These are phyloP conservation scores for Tautogolabrus adspersus DNA, from an alignment of 2,113 vertebrate genomes.

Conservation along the genomic window DNA sequence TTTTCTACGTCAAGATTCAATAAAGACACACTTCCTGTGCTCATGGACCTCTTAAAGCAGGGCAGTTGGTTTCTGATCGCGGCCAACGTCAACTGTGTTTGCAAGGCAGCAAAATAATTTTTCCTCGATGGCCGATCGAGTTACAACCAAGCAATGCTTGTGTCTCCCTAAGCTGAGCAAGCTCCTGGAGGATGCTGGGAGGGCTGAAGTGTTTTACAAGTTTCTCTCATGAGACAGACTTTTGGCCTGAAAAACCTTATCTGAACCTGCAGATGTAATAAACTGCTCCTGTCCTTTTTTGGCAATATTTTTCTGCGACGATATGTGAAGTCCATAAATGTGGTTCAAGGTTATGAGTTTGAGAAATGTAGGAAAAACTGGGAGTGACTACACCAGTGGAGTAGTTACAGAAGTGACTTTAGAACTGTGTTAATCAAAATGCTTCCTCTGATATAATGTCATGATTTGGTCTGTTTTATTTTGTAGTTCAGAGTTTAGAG, in stretches of 20 bases:
- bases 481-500: too few species aligned
- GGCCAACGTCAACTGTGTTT: constrained; percentile 63
- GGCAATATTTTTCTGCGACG: neutral
- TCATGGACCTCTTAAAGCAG: constrained; percentile 51
- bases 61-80: constrained; percentile 60
- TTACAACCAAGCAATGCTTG: constrained; percentile 49
- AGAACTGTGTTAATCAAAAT: neutral
- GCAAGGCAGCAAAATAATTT: constrained; percentile 65
- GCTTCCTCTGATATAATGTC: neutral
- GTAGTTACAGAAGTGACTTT: too few species aligned
- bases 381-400: constrained; percentile 2
- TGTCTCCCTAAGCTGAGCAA: constrained; percentile 29
- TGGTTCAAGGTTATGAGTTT: neutral
- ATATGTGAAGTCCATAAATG: constrained; percentile 23
- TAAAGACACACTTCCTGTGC: constrained; percentile 61
- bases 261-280: constrained; percentile 34
- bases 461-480: too few species aligned
- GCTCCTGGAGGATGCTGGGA: constrained; percentile 53
- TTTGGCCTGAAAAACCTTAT: constrained; percentile 34
- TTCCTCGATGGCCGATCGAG: constrained; percentile 52
- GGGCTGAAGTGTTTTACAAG: constrained; percentile 60
- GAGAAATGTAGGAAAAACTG: constrained; percentile 5
- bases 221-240: constrained; percentile 20
- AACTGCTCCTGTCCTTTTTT: constrained; percentile 21
- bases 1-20: constrained; percentile 67